Conservation (phyloP, 2,797 vertebrate species). For the Periophthalmus magnuspinnatus region DNA sequence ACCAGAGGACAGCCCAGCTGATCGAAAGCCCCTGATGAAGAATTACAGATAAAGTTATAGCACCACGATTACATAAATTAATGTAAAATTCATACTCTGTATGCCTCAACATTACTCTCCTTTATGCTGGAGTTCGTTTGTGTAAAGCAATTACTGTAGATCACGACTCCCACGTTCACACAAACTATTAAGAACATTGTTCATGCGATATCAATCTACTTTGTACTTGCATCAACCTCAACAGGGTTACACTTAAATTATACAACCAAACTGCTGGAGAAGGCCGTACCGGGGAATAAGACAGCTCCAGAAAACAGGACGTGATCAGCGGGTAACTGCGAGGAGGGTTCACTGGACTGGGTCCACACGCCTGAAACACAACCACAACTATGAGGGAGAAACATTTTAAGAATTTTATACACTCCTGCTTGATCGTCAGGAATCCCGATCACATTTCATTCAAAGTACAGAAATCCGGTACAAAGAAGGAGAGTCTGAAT, state of each 20-base stretch:
- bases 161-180: neutral
- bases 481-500: neutral
- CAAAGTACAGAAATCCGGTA: neutral
- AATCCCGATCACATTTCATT: conserved; percentile 25
- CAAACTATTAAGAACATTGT: neutral
- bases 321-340: conserved; percentile 65
- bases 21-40: conserved; percentile 73
- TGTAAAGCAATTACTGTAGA: neutral
- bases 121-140: neutral
- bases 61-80: no score
- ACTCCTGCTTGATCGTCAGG: neutral
- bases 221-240: neutral
- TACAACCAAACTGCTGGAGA: no score
- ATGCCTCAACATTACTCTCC: neutral
- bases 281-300: conserved; percentile 71
- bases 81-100: neutral
- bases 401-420: conserved; percentile 15
- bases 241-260: neutral
- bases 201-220: neutral
- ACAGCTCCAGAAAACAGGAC: conserved; percentile 75
- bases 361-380: conserved; percentile 23
- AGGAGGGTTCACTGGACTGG: conserved; percentile 32
- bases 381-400: conserved; percentile 31
- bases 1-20: conserved; percentile 75
- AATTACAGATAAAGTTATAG: neutral